These are phyloP conservation scores for Lasioglossum marginatum DNA, from an alignment of 2,888 invertebrate genomes.

Conservation along the genomic window DNA sequence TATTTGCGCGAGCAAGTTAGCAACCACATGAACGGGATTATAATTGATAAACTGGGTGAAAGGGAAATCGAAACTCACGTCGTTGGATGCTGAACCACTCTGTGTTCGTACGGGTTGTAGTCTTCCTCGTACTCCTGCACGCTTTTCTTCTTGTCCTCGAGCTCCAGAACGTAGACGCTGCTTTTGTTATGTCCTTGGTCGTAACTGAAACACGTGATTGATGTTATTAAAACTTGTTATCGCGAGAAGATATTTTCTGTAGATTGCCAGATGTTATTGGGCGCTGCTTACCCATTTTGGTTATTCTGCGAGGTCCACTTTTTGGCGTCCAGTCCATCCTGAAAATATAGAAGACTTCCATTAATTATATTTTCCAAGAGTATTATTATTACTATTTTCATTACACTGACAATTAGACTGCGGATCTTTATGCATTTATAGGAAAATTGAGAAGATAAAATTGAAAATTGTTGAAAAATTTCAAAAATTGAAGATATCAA, in stretches of 20 bases:
- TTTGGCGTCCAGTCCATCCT: conserved; percentile 73
- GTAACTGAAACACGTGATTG: conserved; percentile 61
- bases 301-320: conserved; percentile 58
- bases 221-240: background rate
- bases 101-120: conserved; percentile 89
- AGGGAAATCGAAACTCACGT: conserved; percentile 88
- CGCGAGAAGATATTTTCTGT: background rate
- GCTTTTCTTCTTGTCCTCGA: conserved; percentile 85
- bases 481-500: too few relatives aligned
- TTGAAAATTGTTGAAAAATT: too few relatives aligned
- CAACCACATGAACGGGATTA: background rate
- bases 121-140: conserved; percentile 80
- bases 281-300: conserved; percentile 56
- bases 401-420: too few relatives aligned
- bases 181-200: conserved; percentile 69
- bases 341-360: conserved; percentile 52
- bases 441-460: too few relatives aligned
- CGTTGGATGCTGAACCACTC: conserved; percentile 89
- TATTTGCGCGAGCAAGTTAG: background rate
- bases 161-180: conserved; percentile 83
- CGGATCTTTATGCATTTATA: too few relatives aligned
- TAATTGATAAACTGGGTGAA: background rate
- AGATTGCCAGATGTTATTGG: background rate
- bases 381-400: too few relatives aligned
- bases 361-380: background rate